A percentile compares a stretch with the other conserved stretches of the same genome.
Conservation (phyloP, 2,113 vertebrate genomes). For the Neogale vison region DNA sequence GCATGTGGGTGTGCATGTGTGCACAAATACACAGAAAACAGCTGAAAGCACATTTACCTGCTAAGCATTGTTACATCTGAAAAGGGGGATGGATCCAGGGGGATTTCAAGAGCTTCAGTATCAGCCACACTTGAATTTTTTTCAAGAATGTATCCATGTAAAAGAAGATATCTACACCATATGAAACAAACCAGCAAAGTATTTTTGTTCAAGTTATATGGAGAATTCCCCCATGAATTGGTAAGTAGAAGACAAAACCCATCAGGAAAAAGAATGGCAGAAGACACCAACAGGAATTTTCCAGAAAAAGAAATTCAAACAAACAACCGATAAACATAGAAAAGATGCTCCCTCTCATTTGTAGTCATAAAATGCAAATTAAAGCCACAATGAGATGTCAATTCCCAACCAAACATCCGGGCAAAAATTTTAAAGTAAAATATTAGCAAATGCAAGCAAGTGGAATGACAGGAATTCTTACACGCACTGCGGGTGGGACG, state of each 20-base stretch:
- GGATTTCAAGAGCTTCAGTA: background rate
- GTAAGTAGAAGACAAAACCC: background rate
- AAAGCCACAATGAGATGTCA: background rate
- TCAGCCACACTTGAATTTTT: background rate
- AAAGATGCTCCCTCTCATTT: background rate
- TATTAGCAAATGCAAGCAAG: background rate
- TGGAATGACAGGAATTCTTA: background rate
- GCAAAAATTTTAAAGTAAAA: background rate
- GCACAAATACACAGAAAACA: background rate
- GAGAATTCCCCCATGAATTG: background rate
- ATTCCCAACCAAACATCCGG: background rate
- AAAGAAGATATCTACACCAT: background rate
- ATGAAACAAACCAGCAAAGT: background rate
- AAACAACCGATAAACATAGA: background rate
- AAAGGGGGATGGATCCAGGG: too few relatives aligned
- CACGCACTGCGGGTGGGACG: background rate
- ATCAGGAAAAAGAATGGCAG: background rate
- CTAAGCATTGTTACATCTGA: background rate
- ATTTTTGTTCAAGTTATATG: background rate
- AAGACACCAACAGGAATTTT: background rate
- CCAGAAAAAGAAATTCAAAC: background rate
- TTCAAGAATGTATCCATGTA: background rate
- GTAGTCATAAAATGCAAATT: background rate
- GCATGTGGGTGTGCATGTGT: background rate
- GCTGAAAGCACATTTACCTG: background rate